Conservation (phyloP, 2,888 invertebrate species). For the Amiota communis region DNA sequence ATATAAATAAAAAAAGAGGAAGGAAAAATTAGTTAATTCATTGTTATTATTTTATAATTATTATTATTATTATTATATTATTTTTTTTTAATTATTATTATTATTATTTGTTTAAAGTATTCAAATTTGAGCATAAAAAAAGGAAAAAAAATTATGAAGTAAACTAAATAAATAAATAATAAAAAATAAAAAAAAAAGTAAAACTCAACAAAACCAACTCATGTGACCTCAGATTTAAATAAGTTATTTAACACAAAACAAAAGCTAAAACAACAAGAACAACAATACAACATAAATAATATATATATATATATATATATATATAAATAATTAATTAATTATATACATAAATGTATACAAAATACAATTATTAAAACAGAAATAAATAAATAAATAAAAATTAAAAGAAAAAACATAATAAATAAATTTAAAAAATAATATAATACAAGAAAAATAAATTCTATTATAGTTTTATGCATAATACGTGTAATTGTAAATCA, state of each 20-base stretch:
- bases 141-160: constrained; percentile 50
- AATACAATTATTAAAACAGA: constrained; percentile 42
- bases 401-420: constrained; percentile 41
- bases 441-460: constrained; percentile 41
- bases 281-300: constrained; percentile 25
- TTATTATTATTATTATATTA: constrained; percentile 56
- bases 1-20: constrained; percentile 27
- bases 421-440: constrained; percentile 46
- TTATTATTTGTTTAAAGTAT: background rate
- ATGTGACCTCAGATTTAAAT: constrained; percentile 74
- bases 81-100: background rate
- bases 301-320: constrained; percentile 32
- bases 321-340: background rate
- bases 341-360: constrained; percentile 50
- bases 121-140: constrained; percentile 25
- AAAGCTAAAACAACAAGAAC: constrained; percentile 33
- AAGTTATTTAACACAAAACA: constrained; percentile 67
- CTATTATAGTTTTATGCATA: constrained; percentile 55
- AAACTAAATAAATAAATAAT: constrained; percentile 48
- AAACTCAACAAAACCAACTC: constrained; percentile 74
- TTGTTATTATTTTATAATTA: constrained; percentile 65
- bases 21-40: constrained; percentile 53
- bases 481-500: constrained; percentile 57
- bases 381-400: constrained; percentile 3
- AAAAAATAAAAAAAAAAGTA: constrained; percentile 54